These are phyloP conservation scores for Okapia johnstoni DNA, from an alignment of 2,113 vertebrate genomes.

Conservation along the genomic window DNA sequence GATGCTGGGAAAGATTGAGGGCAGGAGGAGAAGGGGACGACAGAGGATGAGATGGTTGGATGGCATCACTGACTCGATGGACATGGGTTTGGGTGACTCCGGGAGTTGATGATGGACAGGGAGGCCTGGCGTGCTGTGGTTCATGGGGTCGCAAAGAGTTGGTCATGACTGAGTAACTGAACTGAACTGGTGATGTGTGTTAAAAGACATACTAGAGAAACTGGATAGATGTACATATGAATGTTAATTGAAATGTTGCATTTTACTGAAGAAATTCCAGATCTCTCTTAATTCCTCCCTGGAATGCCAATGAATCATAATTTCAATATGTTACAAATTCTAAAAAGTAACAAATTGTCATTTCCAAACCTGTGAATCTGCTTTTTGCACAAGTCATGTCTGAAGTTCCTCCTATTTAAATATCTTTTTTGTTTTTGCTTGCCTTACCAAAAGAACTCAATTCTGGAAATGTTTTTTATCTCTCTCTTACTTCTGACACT, in stretches of 20 bases:
- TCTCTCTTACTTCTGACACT: neutral
- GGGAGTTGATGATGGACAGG: neutral
- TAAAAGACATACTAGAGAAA: conserved; percentile 1
- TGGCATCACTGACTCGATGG: neutral
- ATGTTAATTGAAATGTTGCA: neutral
- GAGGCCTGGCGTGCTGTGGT: neutral
- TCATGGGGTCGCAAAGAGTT: rapidly evolving
- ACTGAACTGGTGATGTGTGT: neutral
- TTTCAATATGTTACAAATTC: neutral
- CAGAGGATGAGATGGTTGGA: neutral
- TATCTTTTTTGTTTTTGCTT: neutral
- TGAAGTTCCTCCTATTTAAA: neutral
- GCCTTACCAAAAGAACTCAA: neutral
- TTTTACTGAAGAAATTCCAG: conserved; percentile 4
- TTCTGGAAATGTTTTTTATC: neutral
- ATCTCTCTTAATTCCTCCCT: neutral
- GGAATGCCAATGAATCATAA: neutral
- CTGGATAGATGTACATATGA: neutral
- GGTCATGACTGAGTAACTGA: neutral
- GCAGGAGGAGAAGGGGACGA: neutral
- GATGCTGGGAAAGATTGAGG: neutral
- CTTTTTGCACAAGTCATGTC: neutral
- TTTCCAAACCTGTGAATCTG: neutral
- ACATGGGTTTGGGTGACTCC: neutral
- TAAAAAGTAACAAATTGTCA: neutral